Evolutionary conservation across 2,888 invertebrate genomes (phyloP).

Genomic region (Cyclophora albipunctata): DNA sequence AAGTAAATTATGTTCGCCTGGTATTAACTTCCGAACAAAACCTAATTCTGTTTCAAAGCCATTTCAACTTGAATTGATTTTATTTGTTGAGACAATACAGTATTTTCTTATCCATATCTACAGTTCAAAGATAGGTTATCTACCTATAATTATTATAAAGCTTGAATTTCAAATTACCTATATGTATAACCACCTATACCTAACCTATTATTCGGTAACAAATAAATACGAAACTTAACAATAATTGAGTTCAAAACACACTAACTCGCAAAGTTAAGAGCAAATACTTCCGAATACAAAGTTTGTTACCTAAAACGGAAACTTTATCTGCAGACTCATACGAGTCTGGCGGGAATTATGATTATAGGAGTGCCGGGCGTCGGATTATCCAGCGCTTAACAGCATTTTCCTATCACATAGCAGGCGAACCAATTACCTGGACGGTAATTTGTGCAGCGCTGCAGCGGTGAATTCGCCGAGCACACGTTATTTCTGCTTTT

Average conservation of each 20-base stretch:
- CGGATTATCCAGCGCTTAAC: constrained; percentile 4
- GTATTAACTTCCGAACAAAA: constrained; percentile 13
- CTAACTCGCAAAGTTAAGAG: constrained; percentile 10
- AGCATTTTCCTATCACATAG: constrained; percentile 30
- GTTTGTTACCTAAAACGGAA: constrained; percentile 7
- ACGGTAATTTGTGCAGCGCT: constrained; percentile 28
- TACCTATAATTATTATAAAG: too few species aligned
- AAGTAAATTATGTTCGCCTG: constrained; percentile 14
- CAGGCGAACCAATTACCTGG: constrained; percentile 32
- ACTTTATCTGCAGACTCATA: not conserved
- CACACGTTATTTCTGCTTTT: not conserved
- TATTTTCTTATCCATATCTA: too few species aligned
- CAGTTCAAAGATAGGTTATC: too few species aligned
- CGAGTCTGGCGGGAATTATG: not conserved
- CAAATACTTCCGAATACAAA: constrained; percentile 10
- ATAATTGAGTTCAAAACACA: constrained; percentile 8
- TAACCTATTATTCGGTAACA: too few species aligned
- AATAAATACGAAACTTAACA: not conserved
- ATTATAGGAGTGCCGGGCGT: not conserved
- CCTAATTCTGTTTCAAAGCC: constrained; percentile 12
- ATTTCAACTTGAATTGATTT: constrained; percentile 7
- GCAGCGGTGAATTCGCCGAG: constrained; percentile 34
- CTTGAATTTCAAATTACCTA: too few species aligned
- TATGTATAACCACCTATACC: too few species aligned
- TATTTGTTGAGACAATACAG: not conserved